Base-by-base conservation (phyloP, 2,888 invertebrate species). In the Aphodius sticticus region DNA sequence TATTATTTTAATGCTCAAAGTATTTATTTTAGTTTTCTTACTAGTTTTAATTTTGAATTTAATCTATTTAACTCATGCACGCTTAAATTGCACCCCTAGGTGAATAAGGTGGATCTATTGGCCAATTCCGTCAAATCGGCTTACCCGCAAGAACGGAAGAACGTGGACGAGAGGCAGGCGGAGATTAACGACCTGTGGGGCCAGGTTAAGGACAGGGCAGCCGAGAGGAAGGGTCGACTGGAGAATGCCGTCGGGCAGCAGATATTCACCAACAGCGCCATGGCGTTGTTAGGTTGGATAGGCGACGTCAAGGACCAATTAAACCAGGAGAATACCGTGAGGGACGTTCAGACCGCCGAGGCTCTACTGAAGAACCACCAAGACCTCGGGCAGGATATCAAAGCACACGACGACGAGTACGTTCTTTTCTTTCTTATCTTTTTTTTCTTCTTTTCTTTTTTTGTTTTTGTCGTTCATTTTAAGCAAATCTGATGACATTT, bases 241-340 rank as follows among this genome's bases (percentile, higher is more conserved):
- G 97, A 98, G 89, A 97, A 96, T 86, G 97, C 98, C 1, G 98
- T 99, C 3, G 99, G 99, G 0, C 95, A 96, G 87, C 98, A 99
- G 89, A 96, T 98, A 86, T 97, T 98, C 89, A 95, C 95, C 86
- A 95, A 94, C 86, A 96, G 96, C 87, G 94, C 95, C 12, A 94
- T 95, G 83, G 95, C 94, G 78, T 90, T 96, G 79, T 90, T 96
- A n/a, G 93, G 93, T 81, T 97, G 97, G 97, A 92, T 96, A 6
- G 93, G 93, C 84, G 93, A 94, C 82, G 93, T 96, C 1, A 95
- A 96, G 84, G 95, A 95, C 84, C 94, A 94, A 78, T 89, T 97
- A 77, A 94, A 95, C 76, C 93, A 94, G 2, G 96, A 96, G 85
- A 95, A 94, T 83, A 87, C 88, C 53, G 96, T 96, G 0, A 92